Evolutionary conservation across 2,888 invertebrate species (phyloP).

Genomic region (Mythimna vitellina): DNA sequence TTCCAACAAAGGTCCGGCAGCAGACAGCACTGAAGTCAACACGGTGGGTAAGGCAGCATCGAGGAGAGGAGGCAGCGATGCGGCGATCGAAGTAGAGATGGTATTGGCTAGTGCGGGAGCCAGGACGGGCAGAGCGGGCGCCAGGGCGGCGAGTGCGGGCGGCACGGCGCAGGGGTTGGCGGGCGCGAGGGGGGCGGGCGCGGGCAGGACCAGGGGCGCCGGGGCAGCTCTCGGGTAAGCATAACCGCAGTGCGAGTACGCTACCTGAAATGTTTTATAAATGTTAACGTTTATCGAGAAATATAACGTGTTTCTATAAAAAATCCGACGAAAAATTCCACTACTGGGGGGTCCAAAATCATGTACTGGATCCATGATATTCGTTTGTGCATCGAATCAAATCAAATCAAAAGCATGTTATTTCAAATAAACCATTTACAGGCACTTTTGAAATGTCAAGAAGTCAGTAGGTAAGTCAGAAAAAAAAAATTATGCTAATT

Average conservation of each 20-base stretch:
- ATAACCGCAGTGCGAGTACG: slow-evolving; percentile 44
- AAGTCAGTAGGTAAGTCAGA: no score
- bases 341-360: no score
- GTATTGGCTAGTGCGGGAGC: slow-evolving; percentile 67
- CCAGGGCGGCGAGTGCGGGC: slow-evolving; percentile 62
- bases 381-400: no score
- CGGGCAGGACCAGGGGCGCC: slow-evolving; percentile 57
- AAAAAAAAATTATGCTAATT: no score
- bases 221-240: slow-evolving; percentile 38
- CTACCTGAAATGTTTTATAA: slow-evolving; percentile 36
- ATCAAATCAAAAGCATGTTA: no score
- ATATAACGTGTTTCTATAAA: no score
- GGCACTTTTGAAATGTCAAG: no score
- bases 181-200: slow-evolving; percentile 32
- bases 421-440: no score
- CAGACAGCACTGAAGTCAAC: slow-evolving; percentile 74
- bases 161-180: slow-evolving; percentile 47
- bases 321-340: no score
- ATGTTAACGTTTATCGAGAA: no score
- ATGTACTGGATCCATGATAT: no score
- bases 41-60: slow-evolving; percentile 76
- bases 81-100: slow-evolving; percentile 66
- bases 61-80: slow-evolving; percentile 67
- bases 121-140: slow-evolving; percentile 66
- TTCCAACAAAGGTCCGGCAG: slow-evolving; percentile 72